Percentiles rank a stretch among this genome's conserved stretches.
These are phyloP conservation scores for Acridotheres tristis DNA, from an alignment of 2,797 vertebrate species.

Conservation along the genomic window DNA sequence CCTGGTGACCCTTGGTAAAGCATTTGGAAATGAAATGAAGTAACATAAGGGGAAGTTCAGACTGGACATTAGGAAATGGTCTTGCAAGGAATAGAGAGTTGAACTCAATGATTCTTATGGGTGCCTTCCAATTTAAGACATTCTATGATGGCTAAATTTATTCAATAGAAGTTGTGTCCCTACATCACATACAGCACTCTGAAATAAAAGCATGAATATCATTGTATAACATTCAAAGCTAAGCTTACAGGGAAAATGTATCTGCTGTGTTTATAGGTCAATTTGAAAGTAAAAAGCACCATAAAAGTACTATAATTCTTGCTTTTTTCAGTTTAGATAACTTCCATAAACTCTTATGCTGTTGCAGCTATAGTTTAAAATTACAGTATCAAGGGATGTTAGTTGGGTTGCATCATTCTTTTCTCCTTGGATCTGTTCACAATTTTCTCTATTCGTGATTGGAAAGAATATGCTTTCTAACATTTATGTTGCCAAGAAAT, in stretches of 20 bases:
- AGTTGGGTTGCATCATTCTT: slow-evolving; percentile 36
- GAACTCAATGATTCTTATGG: background rate
- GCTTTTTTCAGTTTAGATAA: background rate
- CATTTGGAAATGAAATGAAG: background rate
- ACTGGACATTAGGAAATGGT: background rate
- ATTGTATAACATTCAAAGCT: slow-evolving; percentile 18
- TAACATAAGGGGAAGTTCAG: background rate
- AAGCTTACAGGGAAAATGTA: slow-evolving; percentile 22
- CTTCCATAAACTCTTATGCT: background rate
- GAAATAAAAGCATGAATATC: slow-evolving; percentile 40
- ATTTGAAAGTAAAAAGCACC: background rate
- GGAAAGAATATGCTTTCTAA: slow-evolving; percentile 47
- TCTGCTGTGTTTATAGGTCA: background rate
- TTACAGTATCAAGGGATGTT: slow-evolving; percentile 11
- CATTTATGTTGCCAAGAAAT: background rate
- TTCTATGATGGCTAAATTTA: background rate
- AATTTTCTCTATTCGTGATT: slow-evolving; percentile 44
- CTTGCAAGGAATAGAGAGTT: background rate
- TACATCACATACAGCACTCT: background rate
- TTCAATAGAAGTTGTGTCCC: background rate
- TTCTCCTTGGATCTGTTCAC: slow-evolving; percentile 8
- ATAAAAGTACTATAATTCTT: background rate
- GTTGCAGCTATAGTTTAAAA: slow-evolving; percentile 22
- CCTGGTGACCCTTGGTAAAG: background rate
- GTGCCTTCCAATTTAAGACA: background rate